phyloP scores from a whole-genome alignment of 2,888 invertebrate species.

The Julus scanicus region DNA sequence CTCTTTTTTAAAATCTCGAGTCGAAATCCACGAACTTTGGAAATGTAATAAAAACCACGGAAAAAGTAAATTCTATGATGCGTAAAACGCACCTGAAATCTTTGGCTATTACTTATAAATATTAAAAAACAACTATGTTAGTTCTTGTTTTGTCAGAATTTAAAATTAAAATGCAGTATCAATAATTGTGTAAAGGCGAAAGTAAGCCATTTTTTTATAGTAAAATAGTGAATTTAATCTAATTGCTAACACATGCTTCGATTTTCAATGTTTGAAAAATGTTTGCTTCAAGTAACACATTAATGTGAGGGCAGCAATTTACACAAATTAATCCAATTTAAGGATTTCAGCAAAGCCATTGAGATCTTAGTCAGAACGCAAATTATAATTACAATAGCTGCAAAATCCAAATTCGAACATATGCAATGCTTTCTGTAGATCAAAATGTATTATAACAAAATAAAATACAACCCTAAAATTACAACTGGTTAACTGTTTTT shows the following conservation, averaged over 20 bases:
- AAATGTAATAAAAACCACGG: background rate
- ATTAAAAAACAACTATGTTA: background rate
- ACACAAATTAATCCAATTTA: too few species aligned
- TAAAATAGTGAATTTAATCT: background rate
- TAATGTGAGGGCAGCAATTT: too few species aligned
- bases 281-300: too few species aligned
- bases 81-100: conserved; percentile 12
- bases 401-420: too few species aligned
- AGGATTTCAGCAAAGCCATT: too few species aligned
- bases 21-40: background rate
- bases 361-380: too few species aligned
- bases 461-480: too few species aligned
- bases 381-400: too few species aligned
- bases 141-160: background rate
- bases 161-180: background rate
- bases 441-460: too few species aligned
- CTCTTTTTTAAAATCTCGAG: background rate
- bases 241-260: background rate
- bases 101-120: background rate
- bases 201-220: background rate
- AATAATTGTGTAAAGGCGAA: background rate
- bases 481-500: too few species aligned
- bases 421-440: too few species aligned
- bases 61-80: background rate
- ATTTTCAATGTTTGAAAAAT: background rate